These are phyloP conservation scores for Arnoldichthys spilopterus DNA, from an alignment of 2,797 vertebrate species.

Conservation along the genomic window DNA sequence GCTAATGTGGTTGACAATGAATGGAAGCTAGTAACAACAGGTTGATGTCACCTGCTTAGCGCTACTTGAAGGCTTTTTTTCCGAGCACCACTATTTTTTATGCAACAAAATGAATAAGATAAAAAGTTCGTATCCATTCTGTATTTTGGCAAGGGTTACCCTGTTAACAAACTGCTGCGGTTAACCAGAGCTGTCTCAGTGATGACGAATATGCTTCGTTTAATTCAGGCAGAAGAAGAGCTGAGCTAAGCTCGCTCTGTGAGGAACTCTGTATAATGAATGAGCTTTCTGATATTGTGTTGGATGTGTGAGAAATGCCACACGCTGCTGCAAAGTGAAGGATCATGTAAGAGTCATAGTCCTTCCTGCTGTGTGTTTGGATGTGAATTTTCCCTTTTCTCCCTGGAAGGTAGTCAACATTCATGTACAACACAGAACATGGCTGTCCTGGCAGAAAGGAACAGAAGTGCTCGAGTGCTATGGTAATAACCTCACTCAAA, in stretches of 20 bases:
- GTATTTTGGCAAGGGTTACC: not conserved
- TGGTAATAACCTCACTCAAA: not conserved
- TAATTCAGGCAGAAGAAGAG: not conserved
- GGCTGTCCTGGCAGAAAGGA: not conserved
- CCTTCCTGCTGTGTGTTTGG: not conserved
- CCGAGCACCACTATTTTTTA: too few species aligned
- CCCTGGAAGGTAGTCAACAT: not conserved
- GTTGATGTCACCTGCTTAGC: too few species aligned
- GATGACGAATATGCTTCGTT: not conserved
- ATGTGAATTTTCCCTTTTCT: not conserved
- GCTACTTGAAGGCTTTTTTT: too few species aligned
- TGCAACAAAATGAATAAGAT: not conserved
- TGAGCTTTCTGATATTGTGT: not conserved
- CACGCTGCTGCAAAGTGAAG: slow-evolving; percentile 7
- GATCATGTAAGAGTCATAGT: not conserved
- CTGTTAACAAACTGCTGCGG: not conserved
- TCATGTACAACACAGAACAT: slow-evolving; percentile 16
- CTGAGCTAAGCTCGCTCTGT: not conserved
- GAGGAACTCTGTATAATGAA: slow-evolving; percentile 18
- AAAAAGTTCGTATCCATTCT: not conserved
- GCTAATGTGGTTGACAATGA: too few species aligned
- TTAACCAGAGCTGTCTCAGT: not conserved
- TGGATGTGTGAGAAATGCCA: slow-evolving; percentile 9
- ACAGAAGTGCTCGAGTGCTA: not conserved
- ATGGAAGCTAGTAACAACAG: too few species aligned